These are phyloP conservation scores for Epinotia demarniana DNA, from an alignment of 2,888 invertebrate species.

Conservation along the genomic window DNA sequence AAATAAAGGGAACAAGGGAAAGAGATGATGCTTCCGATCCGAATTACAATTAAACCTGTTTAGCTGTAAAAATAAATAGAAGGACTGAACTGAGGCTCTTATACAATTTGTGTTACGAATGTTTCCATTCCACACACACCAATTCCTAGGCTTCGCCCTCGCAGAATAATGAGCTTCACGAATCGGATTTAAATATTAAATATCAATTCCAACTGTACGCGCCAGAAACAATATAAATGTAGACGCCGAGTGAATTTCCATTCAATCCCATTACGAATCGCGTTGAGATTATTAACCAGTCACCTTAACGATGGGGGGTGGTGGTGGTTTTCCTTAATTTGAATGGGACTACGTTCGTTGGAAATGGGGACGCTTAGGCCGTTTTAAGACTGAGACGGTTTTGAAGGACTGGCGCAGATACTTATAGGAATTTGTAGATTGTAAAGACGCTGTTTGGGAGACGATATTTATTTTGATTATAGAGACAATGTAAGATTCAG, in stretches of 20 bases:
- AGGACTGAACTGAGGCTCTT: background rate
- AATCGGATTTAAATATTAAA: constrained; percentile 50
- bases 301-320: constrained; percentile 69
- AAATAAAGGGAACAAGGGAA: too few species aligned
- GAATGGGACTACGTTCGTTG: constrained; percentile 2
- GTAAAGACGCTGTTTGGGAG: constrained; percentile 31
- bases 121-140: constrained; percentile 9
- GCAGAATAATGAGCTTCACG: constrained; percentile 36
- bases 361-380: background rate
- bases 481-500: too few species aligned
- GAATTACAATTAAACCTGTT: too few species aligned
- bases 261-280: constrained; percentile 74
- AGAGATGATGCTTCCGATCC: too few species aligned
- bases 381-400: constrained; percentile 20
- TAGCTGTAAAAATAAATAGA: too few species aligned
- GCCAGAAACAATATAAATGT: constrained; percentile 60
- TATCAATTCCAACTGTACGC: constrained; percentile 57
- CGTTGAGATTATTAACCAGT: constrained; percentile 79
- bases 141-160: constrained; percentile 15
- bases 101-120: background rate
- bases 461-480: background rate
- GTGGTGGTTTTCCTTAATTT: constrained; percentile 30
- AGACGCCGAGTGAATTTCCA: constrained; percentile 60
- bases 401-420: constrained; percentile 46
- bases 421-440: constrained; percentile 48